phyloP scores from a whole-genome alignment of 2,888 invertebrate genomes.

The Phlogophora meticulosa region DNA sequence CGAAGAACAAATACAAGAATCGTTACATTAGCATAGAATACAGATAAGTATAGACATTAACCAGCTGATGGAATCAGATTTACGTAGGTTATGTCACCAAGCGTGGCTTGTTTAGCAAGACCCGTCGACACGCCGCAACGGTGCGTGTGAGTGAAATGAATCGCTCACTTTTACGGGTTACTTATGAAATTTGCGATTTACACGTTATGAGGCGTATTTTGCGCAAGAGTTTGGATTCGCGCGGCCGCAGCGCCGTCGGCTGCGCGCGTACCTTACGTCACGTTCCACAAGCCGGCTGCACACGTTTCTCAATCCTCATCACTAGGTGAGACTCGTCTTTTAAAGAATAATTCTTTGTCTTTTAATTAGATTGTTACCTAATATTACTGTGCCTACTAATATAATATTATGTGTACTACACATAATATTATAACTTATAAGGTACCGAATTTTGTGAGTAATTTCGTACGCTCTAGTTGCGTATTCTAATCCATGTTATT shows the following conservation, averaged over 20 bases:
- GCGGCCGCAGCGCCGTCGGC: constrained; percentile 52
- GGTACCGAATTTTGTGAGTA: constrained; percentile 21
- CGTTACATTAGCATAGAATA: constrained; percentile 50
- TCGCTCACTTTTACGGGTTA: constrained; percentile 85
- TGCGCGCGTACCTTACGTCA: constrained; percentile 65
- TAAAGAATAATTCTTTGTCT: constrained; percentile 44
- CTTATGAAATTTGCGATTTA: constrained; percentile 88
- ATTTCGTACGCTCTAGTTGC: constrained; percentile 38
- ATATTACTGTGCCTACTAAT: constrained; percentile 35
- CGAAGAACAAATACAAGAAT: constrained; percentile 41
- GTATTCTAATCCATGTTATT: constrained; percentile 29
- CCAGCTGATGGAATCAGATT: constrained; percentile 50
- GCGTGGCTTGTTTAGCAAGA: constrained; percentile 72
- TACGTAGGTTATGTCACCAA: constrained; percentile 71
- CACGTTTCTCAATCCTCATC: constrained; percentile 60
- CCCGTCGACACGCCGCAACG: constrained; percentile 57
- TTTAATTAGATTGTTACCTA: constrained; percentile 46
- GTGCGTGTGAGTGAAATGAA: constrained; percentile 81
- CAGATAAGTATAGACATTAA: constrained; percentile 24
- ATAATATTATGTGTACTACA: too few species aligned
- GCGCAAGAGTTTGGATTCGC: constrained; percentile 66
- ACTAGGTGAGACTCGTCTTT: constrained; percentile 44
- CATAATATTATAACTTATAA: constrained; percentile 11
- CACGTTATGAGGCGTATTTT: constrained; percentile 76
- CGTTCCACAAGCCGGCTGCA: constrained; percentile 58